Evolutionary conservation across 2,113 vertebrate genomes (phyloP).

Genomic region (Grammatotria lemairii): DNA sequence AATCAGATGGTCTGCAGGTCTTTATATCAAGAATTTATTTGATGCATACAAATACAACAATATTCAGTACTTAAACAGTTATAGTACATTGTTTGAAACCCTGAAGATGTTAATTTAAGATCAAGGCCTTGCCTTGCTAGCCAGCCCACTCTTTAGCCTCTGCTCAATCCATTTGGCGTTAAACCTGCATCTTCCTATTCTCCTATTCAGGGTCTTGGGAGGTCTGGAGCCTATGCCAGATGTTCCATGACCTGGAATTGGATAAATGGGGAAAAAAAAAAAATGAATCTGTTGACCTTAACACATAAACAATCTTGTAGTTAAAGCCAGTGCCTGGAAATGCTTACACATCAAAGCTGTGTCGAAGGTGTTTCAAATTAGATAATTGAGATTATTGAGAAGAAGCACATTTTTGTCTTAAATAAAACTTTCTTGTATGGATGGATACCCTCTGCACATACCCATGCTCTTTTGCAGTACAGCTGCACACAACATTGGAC

Average conservation of each 20-base stretch:
- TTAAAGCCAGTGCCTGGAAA: neutral
- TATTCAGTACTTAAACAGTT: rapidly evolving
- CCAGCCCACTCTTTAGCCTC: neutral
- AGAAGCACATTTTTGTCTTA: neutral
- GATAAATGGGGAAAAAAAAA: neutral
- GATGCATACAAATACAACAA: rapidly evolving
- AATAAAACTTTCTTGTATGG: neutral
- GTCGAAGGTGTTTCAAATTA: neutral
- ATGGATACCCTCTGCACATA: neutral
- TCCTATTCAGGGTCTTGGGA: neutral
- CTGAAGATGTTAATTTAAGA: neutral
- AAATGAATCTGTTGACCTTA: neutral
- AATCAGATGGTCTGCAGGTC: neutral
- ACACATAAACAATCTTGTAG: neutral
- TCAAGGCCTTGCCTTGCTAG: neutral
- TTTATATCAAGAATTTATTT: neutral
- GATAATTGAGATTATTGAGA: neutral
- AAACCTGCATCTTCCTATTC: neutral
- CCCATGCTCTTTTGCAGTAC: neutral
- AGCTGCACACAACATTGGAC: neutral
- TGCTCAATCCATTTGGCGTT: neutral
- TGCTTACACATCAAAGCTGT: neutral
- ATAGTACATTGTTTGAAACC: neutral
- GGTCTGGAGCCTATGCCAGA: neutral
- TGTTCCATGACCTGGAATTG: neutral